These are phyloP conservation scores for Labrus mixtus DNA, from an alignment of 2,113 vertebrate genomes.

Conservation along the genomic window DNA sequence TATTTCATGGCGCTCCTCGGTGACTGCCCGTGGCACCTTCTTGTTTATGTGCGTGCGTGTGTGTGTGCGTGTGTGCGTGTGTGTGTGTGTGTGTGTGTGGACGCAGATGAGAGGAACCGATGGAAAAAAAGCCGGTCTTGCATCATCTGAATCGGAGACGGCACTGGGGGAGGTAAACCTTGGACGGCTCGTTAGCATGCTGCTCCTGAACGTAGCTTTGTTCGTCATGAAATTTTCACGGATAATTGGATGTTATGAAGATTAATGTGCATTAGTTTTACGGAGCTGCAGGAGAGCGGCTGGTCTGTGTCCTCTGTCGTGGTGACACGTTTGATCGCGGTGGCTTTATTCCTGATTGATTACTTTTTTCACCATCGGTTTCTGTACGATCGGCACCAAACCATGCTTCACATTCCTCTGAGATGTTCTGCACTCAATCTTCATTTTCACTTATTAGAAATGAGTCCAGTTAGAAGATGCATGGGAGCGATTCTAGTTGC, in stretches of 20 bases:
- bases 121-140: slow-evolving; percentile 38
- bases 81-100: slow-evolving; percentile 23
- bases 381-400: too few species aligned
- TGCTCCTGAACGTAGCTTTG: slow-evolving; percentile 42
- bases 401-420: too few species aligned
- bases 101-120: slow-evolving; percentile 36
- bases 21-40: neutral
- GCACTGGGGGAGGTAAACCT: slow-evolving; percentile 47
- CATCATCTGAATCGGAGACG: slow-evolving; percentile 37
- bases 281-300: slow-evolving; percentile 12
- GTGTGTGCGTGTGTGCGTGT: slow-evolving; percentile 1
- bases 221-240: slow-evolving; percentile 57
- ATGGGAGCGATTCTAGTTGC: slow-evolving; percentile 30
- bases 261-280: slow-evolving; percentile 65
- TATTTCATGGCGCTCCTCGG: slow-evolving; percentile 32
- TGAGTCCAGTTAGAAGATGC: slow-evolving; percentile 34
- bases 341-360: too few species aligned
- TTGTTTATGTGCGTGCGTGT: slow-evolving; percentile 16
- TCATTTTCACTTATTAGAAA: slow-evolving; percentile 33
- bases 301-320: slow-evolving; percentile 9
- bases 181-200: slow-evolving; percentile 61
- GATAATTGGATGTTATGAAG: slow-evolving; percentile 72
- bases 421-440: slow-evolving; percentile 15
- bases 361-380: too few species aligned
- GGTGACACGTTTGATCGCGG: neutral